Evolutionary conservation across 2,797 vertebrate genomes (phyloP), one percentile per base, ranked within the genome.

Genomic region (Pseudochromis fuscus): DNA sequence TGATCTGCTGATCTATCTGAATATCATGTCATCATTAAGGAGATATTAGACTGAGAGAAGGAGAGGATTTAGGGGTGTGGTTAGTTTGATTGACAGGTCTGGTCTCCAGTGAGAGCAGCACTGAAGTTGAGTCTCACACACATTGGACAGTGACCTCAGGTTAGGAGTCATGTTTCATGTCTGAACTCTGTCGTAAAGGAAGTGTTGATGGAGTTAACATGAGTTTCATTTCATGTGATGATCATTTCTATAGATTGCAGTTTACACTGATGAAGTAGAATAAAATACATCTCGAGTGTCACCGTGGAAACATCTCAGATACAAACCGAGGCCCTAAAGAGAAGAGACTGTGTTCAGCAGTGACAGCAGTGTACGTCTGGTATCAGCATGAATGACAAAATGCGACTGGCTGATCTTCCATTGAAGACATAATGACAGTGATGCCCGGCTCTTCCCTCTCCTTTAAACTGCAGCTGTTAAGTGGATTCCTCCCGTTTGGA

Each of bases 401-500:
- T 1, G 38, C 7, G 16, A 45, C 23, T 42, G n/a, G 30, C 15
- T 16, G 12, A 38, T 18, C 7, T 42, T n/a, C n/a, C 18, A 42
- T 42, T 31, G 25, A 8, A 13, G n/a, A n/a, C n/a, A n/a, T 12
- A 49, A 72, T 42, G 23, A 53, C 67, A 69, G 52, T 28, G 40
- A 46, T 5, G 45, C 18, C 1, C 37, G 15, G 11, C 65, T 65
- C 67, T 12, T 46, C 42, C 28, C 46, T 21, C 42, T 40, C 18
- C 55, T 28, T 60, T 69, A 42, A 27, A 55, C 59, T 27, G 67
- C 59, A 70, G 79, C 57, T 67, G 57, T 59, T 67, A 50, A 58
- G 62, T 75, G 53, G 51, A 91, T 92, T 92, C 86, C 89, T 85
- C 71, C 82, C 88, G 11, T 77, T 62, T 68, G 89, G 81, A 80